Evolutionary conservation across 2,797 vertebrate species (phyloP), one percentile per base, ranked within the genome.

Genomic region (Otolemur crassicaudatus): DNA sequence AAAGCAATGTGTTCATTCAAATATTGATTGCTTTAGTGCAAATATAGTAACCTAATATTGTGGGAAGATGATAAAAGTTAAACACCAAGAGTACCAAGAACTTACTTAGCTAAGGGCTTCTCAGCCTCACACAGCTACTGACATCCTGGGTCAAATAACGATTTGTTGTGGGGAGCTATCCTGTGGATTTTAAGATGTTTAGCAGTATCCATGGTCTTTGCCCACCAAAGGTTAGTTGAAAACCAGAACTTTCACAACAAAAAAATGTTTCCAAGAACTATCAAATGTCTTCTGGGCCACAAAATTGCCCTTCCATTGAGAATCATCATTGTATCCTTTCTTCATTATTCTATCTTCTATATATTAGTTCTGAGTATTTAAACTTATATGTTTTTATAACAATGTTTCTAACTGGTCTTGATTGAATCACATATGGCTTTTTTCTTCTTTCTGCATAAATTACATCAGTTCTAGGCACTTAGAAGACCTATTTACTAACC

Each of bases 361-460:
- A 43, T 83, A 70, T 86, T 89, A 75, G 61, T 96, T 90, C 43
- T 96, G 79, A 82, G 37, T 82, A 89, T 69, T 88, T 87, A 90
- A 95, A 94, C 53, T 31, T 91, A 11, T 25, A 67, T 70, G 10
- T 61, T 80, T 94, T 90, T 87, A 80, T 87, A 84, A 67, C 14
- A 90, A 12, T 92, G 3, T 80, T 87, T 92, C 91, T 37, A 95
- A 46, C 8, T 87, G 7, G 1, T 77, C 23, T 92, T 87, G 16
- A 20, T 10, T 91, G 16, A 91, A 65, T 92, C 75, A 67, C 46
- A 81, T 22, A 49, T 86, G 25, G 67, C 22, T 37, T 1, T 73
- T 69, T 94, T 88, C 12, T 86, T 86, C 29, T 72, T 72, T 37
- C 16, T 81, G 40, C 1, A 19, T 46, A 61, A 92, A 69, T 91